Percentiles rank a stretch among this genome's conserved stretches.
Conservation (phyloP, 2,113 vertebrate species). For the Connochaetes taurinus region DNA sequence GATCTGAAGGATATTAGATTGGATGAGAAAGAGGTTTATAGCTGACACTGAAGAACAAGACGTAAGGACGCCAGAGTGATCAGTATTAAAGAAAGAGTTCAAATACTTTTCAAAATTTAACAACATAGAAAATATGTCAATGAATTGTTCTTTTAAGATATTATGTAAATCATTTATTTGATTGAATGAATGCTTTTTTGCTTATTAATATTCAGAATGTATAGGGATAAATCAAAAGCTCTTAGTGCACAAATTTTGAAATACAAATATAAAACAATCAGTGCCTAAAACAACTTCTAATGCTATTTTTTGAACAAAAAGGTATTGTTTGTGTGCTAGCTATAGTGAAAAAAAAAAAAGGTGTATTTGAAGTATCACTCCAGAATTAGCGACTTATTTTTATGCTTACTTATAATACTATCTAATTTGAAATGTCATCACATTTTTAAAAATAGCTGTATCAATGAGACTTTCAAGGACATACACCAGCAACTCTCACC, state of each 20-base stretch:
- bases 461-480: not conserved
- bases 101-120: not conserved
- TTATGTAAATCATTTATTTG: not conserved
- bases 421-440: not conserved
- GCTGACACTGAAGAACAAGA: not conserved
- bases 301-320: not conserved
- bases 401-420: not conserved
- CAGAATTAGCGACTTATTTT: not conserved
- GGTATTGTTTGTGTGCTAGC: not conserved
- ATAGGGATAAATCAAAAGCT: not conserved
- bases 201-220: not conserved
- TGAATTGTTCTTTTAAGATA: not conserved
- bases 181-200: not conserved
- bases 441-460: not conserved
- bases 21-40: not conserved
- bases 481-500: not conserved
- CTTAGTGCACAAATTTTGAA: not conserved
- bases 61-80: not conserved
- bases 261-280: not conserved
- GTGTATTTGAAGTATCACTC: not conserved
- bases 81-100: not conserved
- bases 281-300: not conserved
- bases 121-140: not conserved
- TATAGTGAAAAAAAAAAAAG: not conserved
- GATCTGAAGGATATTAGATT: not conserved